A percentile compares a stretch with the other conserved stretches of the same genome.
Evolutionary conservation across 2,888 invertebrate genomes (phyloP).

Genomic region (Bugulina stolonifera): DNA sequence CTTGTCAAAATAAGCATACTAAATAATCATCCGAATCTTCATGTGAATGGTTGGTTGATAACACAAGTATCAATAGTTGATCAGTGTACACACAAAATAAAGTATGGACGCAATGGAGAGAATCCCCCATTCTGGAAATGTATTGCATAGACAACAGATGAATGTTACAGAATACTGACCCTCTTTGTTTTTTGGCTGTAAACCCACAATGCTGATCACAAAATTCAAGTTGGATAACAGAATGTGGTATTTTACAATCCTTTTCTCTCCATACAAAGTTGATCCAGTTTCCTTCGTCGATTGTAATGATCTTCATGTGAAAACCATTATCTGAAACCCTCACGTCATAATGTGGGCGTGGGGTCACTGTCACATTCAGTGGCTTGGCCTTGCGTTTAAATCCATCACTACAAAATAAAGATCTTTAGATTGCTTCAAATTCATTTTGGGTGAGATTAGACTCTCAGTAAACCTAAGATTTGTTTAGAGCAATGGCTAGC

Average conservation of each 20-base stretch:
- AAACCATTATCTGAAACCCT: slow-evolving; percentile 49
- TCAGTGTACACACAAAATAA: slow-evolving; percentile 26
- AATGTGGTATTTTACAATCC: slow-evolving; percentile 40
- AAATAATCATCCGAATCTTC: too few relatives aligned
- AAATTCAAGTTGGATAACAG: slow-evolving; percentile 40
- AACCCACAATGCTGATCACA: slow-evolving; percentile 31
- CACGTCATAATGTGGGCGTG: slow-evolving; percentile 39
- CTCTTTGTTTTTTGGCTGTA: slow-evolving; percentile 21
- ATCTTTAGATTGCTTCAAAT: too few relatives aligned
- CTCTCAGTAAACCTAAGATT: too few relatives aligned
- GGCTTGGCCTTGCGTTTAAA: slow-evolving; percentile 41
- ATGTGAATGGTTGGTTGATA: too few relatives aligned
- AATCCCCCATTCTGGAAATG: neutral
- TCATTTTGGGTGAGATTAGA: too few relatives aligned
- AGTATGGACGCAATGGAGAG: neutral
- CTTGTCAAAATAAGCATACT: too few relatives aligned
- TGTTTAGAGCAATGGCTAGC: too few relatives aligned
- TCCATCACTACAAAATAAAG: slow-evolving; percentile 38
- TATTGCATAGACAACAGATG: too few relatives aligned
- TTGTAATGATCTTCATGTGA: slow-evolving; percentile 44
- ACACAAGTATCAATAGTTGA: too few relatives aligned
- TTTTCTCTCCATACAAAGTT: slow-evolving; percentile 46
- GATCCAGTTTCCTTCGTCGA: slow-evolving; percentile 49
- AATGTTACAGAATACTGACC: too few relatives aligned
- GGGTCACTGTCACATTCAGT: slow-evolving; percentile 44